Conservation (phyloP, 2,888 invertebrate genomes). For the Eupithecia abbreviata region DNA sequence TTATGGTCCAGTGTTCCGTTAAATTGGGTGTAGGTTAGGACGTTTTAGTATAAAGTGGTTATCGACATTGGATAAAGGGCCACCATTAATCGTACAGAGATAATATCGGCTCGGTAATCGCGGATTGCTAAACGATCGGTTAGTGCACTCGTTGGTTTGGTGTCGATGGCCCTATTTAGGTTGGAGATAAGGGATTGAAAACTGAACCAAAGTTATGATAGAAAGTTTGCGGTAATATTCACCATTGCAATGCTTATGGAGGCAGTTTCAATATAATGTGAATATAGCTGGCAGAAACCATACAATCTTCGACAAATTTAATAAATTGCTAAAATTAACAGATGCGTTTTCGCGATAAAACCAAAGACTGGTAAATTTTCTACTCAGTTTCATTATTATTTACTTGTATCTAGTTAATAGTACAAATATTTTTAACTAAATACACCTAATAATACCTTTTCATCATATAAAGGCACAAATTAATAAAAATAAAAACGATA, state of each 20-base stretch:
- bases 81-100: constrained; percentile 77
- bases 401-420: too few relatives aligned
- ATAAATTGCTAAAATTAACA: neutral
- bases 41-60: constrained; percentile 52
- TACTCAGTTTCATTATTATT: too few relatives aligned
- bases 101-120: constrained; percentile 79
- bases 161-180: constrained; percentile 62
- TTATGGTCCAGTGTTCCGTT: constrained; percentile 48
- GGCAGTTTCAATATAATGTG: neutral
- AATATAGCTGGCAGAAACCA: neutral
- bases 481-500: neutral
- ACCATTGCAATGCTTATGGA: neutral
- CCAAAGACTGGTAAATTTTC: neutral
- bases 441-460: too few relatives aligned
- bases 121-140: constrained; percentile 78
- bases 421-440: too few relatives aligned
- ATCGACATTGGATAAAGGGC: constrained; percentile 79
- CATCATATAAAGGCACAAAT: neutral
- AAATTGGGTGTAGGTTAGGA: constrained; percentile 42
- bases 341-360: neutral
- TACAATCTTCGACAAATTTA: neutral
- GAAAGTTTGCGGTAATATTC: constrained; percentile 27
- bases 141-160: constrained; percentile 60
- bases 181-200: constrained; percentile 42
- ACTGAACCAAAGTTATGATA: constrained; percentile 36